phyloP scores from a whole-genome alignment of 2,113 vertebrate species.

The Silurus glanis region DNA sequence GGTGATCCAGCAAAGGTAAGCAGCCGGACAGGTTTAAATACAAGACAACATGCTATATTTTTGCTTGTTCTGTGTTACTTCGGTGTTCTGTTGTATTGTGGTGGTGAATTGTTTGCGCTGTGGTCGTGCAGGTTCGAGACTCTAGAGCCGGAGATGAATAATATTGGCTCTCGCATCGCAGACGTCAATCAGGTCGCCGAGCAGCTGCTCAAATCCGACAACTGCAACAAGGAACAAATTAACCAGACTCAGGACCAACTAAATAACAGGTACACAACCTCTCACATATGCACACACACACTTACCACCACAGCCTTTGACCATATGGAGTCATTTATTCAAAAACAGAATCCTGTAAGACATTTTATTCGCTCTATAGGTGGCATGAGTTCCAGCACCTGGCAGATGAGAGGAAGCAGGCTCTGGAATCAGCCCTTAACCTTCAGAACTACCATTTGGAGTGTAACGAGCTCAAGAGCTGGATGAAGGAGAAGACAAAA shows the following conservation, averaged over 20 bases:
- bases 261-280: constrained; percentile 67
- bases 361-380: constrained; percentile 60
- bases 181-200: constrained; percentile 82
- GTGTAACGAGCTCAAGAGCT: constrained; percentile 88
- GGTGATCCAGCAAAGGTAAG: constrained; percentile 90
- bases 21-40: not conserved
- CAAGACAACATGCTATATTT: not conserved
- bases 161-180: constrained; percentile 75
- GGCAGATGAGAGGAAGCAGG: constrained; percentile 83
- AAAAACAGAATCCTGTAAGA: not conserved
- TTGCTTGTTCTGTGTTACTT: not conserved
- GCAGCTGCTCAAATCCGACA: constrained; percentile 79
- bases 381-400: constrained; percentile 86
- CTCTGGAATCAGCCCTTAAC: constrained; percentile 84
- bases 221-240: constrained; percentile 81
- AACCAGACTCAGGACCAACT: constrained; percentile 82
- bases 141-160: constrained; percentile 93
- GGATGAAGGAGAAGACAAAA: constrained; percentile 96
- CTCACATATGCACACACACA: not conserved
- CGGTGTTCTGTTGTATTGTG: not conserved
- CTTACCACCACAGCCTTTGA: not conserved
- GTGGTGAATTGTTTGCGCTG: not conserved
- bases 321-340: not conserved
- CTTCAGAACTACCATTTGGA: constrained; percentile 94
- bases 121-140: constrained; percentile 86